Evolutionary conservation across 2,888 invertebrate species (phyloP).

Genomic region (Eupithecia tripunctaria): DNA sequence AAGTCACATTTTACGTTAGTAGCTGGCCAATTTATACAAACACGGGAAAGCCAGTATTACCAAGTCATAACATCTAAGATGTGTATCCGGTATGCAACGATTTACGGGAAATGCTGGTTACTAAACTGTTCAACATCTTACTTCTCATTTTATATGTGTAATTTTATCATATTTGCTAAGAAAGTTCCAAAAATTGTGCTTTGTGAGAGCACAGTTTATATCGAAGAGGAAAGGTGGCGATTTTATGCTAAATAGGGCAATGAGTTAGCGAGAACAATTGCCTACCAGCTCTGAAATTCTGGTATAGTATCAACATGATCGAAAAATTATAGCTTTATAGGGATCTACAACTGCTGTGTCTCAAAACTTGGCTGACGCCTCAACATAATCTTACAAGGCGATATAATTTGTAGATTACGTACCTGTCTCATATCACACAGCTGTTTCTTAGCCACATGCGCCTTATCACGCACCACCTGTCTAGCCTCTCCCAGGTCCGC

Average conservation of each 20-base stretch:
- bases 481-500: slow-evolving; percentile 91
- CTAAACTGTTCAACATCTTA: neutral
- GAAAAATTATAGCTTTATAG: neutral
- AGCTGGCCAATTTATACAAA: neutral
- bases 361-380: neutral
- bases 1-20: neutral
- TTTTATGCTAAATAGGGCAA: too few relatives aligned
- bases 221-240: too few relatives aligned
- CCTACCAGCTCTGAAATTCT: too few relatives aligned
- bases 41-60: neutral
- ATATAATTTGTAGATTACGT: neutral
- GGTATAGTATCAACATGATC: too few relatives aligned
- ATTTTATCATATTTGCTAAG: neutral
- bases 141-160: neutral
- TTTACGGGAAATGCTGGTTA: neutral
- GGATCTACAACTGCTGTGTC: neutral
- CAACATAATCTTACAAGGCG: neutral
- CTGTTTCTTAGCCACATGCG: slow-evolving; percentile 86
- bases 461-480: slow-evolving; percentile 82
- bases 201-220: neutral
- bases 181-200: neutral
- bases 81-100: slow-evolving; percentile 1
- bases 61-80: neutral
- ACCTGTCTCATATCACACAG: slow-evolving; percentile 92
- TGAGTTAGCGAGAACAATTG: too few relatives aligned